phyloP scores from a whole-genome alignment of 2,888 invertebrate species.

The Chrysina gloriosa region DNA sequence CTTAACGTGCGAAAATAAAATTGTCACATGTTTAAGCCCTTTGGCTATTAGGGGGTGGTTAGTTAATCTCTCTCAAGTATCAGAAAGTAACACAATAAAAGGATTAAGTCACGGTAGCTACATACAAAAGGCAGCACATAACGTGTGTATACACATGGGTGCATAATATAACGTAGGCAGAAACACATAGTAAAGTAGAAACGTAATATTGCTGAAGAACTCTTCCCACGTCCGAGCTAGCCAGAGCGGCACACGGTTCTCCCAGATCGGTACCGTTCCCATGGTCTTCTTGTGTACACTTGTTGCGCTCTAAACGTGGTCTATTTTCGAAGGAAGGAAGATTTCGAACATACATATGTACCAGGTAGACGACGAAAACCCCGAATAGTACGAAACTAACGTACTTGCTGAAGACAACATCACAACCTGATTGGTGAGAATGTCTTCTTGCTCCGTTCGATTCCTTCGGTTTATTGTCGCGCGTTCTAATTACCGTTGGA shows the following conservation, averaged over 20 bases:
- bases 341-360: constrained; percentile 7
- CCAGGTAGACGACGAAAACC: constrained; percentile 22
- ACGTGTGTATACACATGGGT: background rate
- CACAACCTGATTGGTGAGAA: constrained; percentile 33
- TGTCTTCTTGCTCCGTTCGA: background rate
- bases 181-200: constrained; percentile 1
- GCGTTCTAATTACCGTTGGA: constrained; percentile 23
- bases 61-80: constrained; percentile 11
- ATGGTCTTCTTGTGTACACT: constrained; percentile 32
- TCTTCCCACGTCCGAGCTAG: constrained; percentile 14
- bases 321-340: constrained; percentile 7
- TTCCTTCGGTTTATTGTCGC: constrained; percentile 4
- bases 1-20: background rate
- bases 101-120: constrained; percentile 14
- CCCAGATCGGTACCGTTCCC: background rate
- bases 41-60: background rate
- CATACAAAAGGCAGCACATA: background rate
- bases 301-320: constrained; percentile 21
- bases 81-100: background rate
- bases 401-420: too few relatives aligned
- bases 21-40: background rate
- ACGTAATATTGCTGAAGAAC: constrained; percentile 7
- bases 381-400: background rate
- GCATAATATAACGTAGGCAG: background rate
- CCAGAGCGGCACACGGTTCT: background rate